Evolutionary conservation across 2,113 vertebrate genomes (phyloP).

Genomic region (Centropristis striata): DNA sequence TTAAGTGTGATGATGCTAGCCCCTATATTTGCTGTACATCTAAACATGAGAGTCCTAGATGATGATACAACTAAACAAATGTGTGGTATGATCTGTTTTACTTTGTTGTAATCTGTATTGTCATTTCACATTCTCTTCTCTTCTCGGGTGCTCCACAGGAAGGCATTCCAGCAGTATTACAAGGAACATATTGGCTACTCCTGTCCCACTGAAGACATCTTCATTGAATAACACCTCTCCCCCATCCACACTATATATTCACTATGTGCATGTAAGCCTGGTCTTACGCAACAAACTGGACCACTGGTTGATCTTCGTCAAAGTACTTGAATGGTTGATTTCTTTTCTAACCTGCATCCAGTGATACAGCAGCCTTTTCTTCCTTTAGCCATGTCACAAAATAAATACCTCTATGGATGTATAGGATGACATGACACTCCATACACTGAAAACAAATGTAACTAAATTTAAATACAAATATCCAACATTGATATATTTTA

Average conservation of each 20-base stretch:
- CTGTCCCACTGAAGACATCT: slow-evolving; percentile 99
- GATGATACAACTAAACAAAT: no score
- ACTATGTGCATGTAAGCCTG: slow-evolving; percentile 63
- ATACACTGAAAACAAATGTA: slow-evolving; percentile 9
- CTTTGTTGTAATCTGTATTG: background rate
- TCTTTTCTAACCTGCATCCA: slow-evolving; percentile 60
- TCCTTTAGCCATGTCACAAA: slow-evolving; percentile 25
- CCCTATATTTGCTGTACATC: no score
- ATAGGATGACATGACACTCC: slow-evolving; percentile 30
- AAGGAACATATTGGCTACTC: slow-evolving; percentile 97
- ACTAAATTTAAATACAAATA: slow-evolving; percentile 16
- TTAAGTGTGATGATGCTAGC: no score
- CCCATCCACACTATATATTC: slow-evolving; percentile 34
- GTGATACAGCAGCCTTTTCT: slow-evolving; percentile 38
- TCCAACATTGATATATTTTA: slow-evolving; percentile 21
- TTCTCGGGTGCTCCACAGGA: slow-evolving; percentile 83
- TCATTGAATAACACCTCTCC: slow-evolving; percentile 90
- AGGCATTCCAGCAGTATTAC: slow-evolving; percentile 97
- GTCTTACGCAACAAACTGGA: slow-evolving; percentile 60
- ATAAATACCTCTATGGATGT: slow-evolving; percentile 46
- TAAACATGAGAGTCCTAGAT: no score
- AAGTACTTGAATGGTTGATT: slow-evolving; percentile 81
- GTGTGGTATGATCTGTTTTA: no score
- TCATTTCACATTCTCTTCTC: background rate
- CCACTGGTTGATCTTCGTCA: slow-evolving; percentile 39